Conservation (phyloP, 2,113 vertebrate species). For the Taxidea taxus region DNA sequence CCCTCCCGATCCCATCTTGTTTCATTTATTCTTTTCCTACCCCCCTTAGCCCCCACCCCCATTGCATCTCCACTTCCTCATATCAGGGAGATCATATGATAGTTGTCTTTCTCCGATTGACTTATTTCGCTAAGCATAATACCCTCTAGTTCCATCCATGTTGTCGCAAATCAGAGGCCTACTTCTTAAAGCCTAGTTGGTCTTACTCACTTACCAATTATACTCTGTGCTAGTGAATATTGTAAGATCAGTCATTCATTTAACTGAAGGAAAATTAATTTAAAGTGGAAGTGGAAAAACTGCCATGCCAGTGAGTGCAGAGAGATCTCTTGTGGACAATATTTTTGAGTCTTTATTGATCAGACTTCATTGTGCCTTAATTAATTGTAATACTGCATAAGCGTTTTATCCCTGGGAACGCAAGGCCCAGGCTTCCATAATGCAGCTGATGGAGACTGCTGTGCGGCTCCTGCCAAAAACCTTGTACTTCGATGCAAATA, state of each 20-base stretch:
- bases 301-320: neutral
- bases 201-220: neutral
- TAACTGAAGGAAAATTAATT: slow-evolving; percentile 68
- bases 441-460: slow-evolving; percentile 41
- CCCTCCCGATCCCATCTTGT: too few relatives aligned
- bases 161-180: too few relatives aligned
- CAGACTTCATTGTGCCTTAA: slow-evolving; percentile 66
- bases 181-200: slow-evolving; percentile 17
- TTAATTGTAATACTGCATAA: slow-evolving; percentile 58
- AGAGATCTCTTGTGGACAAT: slow-evolving; percentile 68
- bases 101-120: too few relatives aligned
- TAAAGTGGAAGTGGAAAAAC: slow-evolving; percentile 35
- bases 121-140: too few relatives aligned
- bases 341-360: slow-evolving; percentile 71
- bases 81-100: too few relatives aligned
- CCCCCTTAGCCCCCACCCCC: too few relatives aligned
- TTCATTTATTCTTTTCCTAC: too few relatives aligned
- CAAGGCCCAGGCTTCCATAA: slow-evolving; percentile 42
- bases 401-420: slow-evolving; percentile 53
- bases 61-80: too few relatives aligned
- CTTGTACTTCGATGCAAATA: slow-evolving; percentile 4
- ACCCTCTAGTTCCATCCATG: too few relatives aligned
- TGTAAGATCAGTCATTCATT: slow-evolving; percentile 48
- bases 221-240: neutral
- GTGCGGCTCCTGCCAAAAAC: slow-evolving; percentile 51